Base-by-base conservation (phyloP, 2,888 invertebrate genomes). In the Drosophila recens region DNA sequence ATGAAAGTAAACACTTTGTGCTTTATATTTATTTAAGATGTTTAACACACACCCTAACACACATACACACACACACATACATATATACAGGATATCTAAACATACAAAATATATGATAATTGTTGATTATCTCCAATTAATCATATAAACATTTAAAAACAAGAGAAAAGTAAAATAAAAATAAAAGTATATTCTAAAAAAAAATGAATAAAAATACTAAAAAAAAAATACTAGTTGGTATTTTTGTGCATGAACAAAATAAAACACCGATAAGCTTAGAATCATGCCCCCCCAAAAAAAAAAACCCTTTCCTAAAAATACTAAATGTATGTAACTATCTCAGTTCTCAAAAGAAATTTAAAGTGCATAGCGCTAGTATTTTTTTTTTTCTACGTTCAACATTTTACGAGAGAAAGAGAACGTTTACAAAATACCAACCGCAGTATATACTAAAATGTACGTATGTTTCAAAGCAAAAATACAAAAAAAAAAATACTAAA, bases 1-100 rank as follows among this genome's bases (percentile, higher is more conserved):
- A 51, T n/a, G 70, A 78, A 82, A 81, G 78, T 69, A 69, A 76
- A 89, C 79, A 86, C 79, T 89, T 87, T 90, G 82, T 90, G 85
- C 80, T 89, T 89, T 90, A 82, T 83, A 87, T 66, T 73, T 72
- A 73, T 76, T 90, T 89, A 87, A 89, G 89, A 72, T 45, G 52
- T 65, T 52, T 20, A 54, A 68, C 43, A 58, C 49, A 36, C 9
- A 48, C 20, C 13, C 43, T 43, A 23, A 20, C 23, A 45, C 43
- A 33, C 54, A 27, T 17, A 15, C 49, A 17, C 34, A 34, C 34
- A 27, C 27, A 27, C 15, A 15, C 2, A 30, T 13, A 10, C 17
- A 1, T 40, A 56, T 34, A 56, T 49, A 59, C 58, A 59, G 30
- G 20, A 49, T 57, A 36, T 49, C 58, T 49, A 59, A 13, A 51